Base-by-base conservation (phyloP, 2,113 vertebrate species). In the Dryoscopus gambensis region DNA sequence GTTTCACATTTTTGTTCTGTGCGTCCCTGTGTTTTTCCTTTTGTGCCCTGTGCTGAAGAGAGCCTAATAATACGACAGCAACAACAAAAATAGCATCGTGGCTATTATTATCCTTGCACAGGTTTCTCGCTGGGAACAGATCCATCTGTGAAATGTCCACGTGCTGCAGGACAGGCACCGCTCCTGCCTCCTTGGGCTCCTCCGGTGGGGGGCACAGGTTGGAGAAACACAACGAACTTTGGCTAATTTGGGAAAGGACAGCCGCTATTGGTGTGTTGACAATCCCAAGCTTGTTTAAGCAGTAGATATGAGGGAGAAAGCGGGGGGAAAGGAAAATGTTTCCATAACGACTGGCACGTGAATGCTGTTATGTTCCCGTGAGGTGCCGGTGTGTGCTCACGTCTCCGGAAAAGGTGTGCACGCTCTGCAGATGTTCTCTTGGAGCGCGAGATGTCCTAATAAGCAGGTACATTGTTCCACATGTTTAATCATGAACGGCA, bases 391-490 rank as follows among this genome's bases (percentile, higher is more conserved):
- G 23, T 65, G 73, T 22, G 69, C 18, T 96, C 13, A 4, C 25
- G 2, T 63, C 96, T 82, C 90, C 24, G 47, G 35, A 53, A 92
- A 93, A 94, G 93, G 86, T 95, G 80, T 88, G 79, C 2, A 5
- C 5, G 49, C 80, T 95, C 85, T 87, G 86, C 94, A 96, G 95
- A 92, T 97, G 96, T 95, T 96, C 93, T 67, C 77, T 53, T 1
- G 0, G 84, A 87, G 83, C 1, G 1, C 80, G 78, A 93, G 93
- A 90, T 94, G 86, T 82, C 89, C 86, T 94, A 95, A 95, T 89
- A 92, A 94, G 93, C 95, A 96, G 96, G 95, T 95, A 92, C 88
- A 60, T 92, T 86, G 83, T 96, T 96, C 86, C 62, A 93, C 67
- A n/a, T 87, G 67, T 93, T 95, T 84, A 95, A 84, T 96, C 81